Base-by-base conservation (phyloP, 30 jellyfish, hydroid and myxozoan genomes). In the Aurelia aurita complex sp. Pacific region DNA sequence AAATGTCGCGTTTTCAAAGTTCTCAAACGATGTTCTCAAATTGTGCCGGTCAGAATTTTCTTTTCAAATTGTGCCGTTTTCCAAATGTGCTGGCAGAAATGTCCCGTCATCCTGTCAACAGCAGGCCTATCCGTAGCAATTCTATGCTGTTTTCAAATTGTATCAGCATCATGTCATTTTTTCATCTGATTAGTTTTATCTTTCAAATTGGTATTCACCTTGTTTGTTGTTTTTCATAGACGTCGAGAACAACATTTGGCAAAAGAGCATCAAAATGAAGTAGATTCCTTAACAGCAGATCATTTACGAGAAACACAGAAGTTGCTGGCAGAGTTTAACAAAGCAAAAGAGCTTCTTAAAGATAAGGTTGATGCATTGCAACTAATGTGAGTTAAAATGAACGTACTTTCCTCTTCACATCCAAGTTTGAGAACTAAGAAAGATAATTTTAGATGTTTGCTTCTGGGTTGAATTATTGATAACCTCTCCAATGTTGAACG, bases 221-320 rank as follows among this genome's bases (percentile, higher is more conserved):
- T 32, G 15, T 32, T 19, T 23, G 6, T 10, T 67, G 17, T 74
- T 53, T 23, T 35, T 73, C 42, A 53, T 79, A 89, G 97, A 67
- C 80, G 89, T 18, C 69, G 87, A 46, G 97, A 89, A 33, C 91
- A 89, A 85, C 88, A 81, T 64, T 90, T 89, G 10, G 91, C 94
- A 19, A 77, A 89, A 61, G 94, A 82, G 23, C 97, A 89, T 46
- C 97, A 82, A 36, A 60, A 75, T 53, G 91, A 82, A 59, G 86
- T 89, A 2, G 90, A 89, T 42, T 64, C 86, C 36, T 16, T 88
- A 43, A 88, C 92, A 5, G 97, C 97, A 2, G 97, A 88, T 23
- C 92, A 88, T 77, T 64, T 88, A 46, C 92, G 92, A 43, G 97
- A 88, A 43, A 80, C 90, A 34, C 97, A 88, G 53, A 76, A 67